Evolutionary conservation across 2,113 vertebrate genomes (phyloP).

Genomic region (Hippopotamus amphibius): DNA sequence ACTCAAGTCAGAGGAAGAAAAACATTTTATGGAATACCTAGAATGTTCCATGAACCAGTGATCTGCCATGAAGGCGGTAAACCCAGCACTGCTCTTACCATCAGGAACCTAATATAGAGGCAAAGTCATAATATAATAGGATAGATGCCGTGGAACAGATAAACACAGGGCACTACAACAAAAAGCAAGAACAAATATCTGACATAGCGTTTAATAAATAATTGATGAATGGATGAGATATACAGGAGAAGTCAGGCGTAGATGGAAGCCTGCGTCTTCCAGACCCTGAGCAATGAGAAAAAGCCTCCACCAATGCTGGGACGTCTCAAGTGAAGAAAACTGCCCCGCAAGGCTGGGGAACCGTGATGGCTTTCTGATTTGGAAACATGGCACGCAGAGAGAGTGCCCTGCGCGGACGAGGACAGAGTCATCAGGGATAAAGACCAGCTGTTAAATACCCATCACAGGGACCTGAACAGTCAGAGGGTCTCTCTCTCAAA

Average conservation of each 20-base stretch:
- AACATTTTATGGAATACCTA: not conserved
- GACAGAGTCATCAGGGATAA: not conserved
- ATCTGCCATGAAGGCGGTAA: not conserved
- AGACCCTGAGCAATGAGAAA: not conserved
- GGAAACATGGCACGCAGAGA: not conserved
- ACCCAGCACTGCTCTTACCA: not conserved
- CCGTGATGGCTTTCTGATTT: not conserved
- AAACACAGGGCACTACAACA: not conserved
- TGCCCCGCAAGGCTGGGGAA: not conserved
- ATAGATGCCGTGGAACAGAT: not conserved
- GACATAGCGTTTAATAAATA: not conserved
- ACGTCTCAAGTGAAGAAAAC: not conserved
- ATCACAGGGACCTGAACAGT: slow-evolving; percentile 9
- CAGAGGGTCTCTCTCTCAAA: not conserved
- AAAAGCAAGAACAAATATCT: not conserved
- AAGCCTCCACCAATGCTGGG: not conserved
- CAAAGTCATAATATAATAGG: not conserved
- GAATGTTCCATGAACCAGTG: not conserved
- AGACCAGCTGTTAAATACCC: not conserved
- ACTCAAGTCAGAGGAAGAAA: not conserved
- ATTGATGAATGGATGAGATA: not conserved
- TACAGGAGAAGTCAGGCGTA: not conserved
- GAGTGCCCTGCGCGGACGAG: not conserved
- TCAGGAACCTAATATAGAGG: not conserved
- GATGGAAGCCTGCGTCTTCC: not conserved